These are phyloP conservation scores for Drosophila kambysellisi DNA, from an alignment of 2,888 invertebrate genomes.

Conservation along the genomic window DNA sequence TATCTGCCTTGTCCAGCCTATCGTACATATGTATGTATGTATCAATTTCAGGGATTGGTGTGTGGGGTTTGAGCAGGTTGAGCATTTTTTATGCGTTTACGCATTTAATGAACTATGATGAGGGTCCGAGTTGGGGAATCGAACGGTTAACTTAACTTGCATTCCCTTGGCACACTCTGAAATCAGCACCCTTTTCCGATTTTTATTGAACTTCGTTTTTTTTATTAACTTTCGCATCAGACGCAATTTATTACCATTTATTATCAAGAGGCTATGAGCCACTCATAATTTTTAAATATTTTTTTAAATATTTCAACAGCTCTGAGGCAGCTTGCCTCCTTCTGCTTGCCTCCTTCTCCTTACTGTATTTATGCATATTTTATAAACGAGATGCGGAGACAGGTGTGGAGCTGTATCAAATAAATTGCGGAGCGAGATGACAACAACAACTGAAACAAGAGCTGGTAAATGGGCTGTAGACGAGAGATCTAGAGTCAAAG, in stretches of 20 bases:
- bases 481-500: background rate
- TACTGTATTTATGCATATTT: conserved; percentile 67
- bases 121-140: conserved; percentile 64
- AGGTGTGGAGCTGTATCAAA: conserved; percentile 29
- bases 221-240: conserved; percentile 72
- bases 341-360: background rate
- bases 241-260: conserved; percentile 70
- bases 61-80: background rate
- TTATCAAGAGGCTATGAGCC: conserved; percentile 12
- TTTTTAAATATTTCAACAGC: conserved; percentile 49
- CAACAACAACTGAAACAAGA: conserved; percentile 21
- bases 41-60: conserved; percentile 8
- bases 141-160: conserved; percentile 31
- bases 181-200: conserved; percentile 69
- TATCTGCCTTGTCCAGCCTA: conserved; percentile 11
- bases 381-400: conserved; percentile 8
- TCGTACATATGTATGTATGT: conserved; percentile 24
- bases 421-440: conserved; percentile 57
- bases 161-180: conserved; percentile 59
- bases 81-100: conserved; percentile 63
- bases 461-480: background rate
- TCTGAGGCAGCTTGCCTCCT: conserved; percentile 12
- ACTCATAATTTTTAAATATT: conserved; percentile 61
- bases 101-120: conserved; percentile 82
- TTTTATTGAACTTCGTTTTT: conserved; percentile 74